Conservation (phyloP, 2,113 vertebrate species). For the western clawed frog (Xenopus tropicalis) region UCB_Xtro_10.0 CM004452.2:50717001-50717500, state of each 20-base stretch:
- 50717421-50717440: constrained; percentile 96
- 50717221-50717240: too few species aligned
- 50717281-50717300: too few species aligned
- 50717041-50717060: too few species aligned
- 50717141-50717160: neutral
- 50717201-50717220: too few species aligned
- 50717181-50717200: neutral
- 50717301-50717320: too few species aligned
- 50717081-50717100: constrained; percentile 76
- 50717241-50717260: too few species aligned
- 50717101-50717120: constrained; percentile 84
- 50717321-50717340: neutral
- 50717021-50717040: too few species aligned
- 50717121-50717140: constrained; percentile 51
- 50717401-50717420: constrained; percentile 86
- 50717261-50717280: too few species aligned
- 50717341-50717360: too few species aligned
- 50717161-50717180: constrained; percentile 1
- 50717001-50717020: too few species aligned
- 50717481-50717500: too few species aligned
- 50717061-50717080: too few species aligned
- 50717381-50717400: constrained; percentile 89
- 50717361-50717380: neutral
- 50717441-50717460: constrained; percentile 80
- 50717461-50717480: neutral